Evolutionary conservation across 1,140 invertebrate genomes (phyloP).

Genomic region (Chrysopa pallens): DNA sequence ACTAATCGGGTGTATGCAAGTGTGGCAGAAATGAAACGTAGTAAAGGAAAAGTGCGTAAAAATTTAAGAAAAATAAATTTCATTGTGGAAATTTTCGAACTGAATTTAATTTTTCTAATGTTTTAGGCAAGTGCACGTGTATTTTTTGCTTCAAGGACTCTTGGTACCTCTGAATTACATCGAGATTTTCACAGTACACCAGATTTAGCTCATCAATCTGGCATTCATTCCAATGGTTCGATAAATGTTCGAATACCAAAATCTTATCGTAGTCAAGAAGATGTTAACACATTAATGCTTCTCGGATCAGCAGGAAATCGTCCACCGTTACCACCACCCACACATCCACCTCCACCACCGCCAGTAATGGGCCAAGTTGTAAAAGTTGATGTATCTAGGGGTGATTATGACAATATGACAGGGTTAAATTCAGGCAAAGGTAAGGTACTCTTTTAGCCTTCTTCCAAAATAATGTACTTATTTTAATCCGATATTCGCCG

Average conservation of each 20-base stretch:
- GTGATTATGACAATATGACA: constrained; percentile 18
- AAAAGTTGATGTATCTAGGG: constrained; percentile 42
- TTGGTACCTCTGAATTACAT: constrained; percentile 43
- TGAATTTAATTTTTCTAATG: constrained; percentile 17
- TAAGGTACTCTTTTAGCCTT: constrained; percentile 1
- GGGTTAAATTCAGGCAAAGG: constrained; percentile 13
- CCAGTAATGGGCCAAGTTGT: constrained; percentile 52
- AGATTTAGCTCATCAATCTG: constrained; percentile 41
- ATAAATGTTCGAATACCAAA: constrained; percentile 22
- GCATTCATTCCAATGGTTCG: constrained; percentile 13
- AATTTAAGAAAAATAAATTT: neutral
- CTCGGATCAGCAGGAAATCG: constrained; percentile 22
- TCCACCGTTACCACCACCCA: constrained; percentile 38
- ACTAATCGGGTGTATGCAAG: constrained; percentile 70
- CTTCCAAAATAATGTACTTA: no score
- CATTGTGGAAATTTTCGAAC: constrained; percentile 1
- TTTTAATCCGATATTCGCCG: no score
- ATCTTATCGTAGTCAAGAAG: constrained; percentile 57
- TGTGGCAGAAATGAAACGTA: constrained; percentile 86
- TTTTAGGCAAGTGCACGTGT: constrained; percentile 24
- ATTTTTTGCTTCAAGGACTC: constrained; percentile 27
- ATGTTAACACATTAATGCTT: constrained; percentile 35
- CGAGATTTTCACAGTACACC: constrained; percentile 79
- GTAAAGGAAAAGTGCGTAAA: constrained; percentile 47
- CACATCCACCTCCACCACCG: constrained; percentile 47